These are phyloP conservation scores for Drosophila formosana DNA, from an alignment of 2,888 invertebrate genomes.

Conservation along the genomic window DNA sequence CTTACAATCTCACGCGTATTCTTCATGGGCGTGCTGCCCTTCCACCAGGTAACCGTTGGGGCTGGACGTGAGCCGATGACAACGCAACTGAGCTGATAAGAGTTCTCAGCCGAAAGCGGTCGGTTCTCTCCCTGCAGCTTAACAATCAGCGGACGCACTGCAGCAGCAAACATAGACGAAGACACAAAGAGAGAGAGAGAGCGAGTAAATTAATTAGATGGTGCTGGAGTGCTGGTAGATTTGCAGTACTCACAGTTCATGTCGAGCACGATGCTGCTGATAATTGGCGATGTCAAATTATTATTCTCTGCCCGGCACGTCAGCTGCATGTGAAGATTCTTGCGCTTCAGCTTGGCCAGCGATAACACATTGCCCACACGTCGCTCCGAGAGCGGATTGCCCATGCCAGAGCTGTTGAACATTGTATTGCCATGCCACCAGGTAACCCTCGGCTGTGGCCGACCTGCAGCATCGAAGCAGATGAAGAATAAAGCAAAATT, in stretches of 20 bases:
- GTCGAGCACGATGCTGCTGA: slow-evolving; percentile 89
- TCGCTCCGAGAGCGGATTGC: slow-evolving; percentile 87
- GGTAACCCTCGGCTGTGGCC: slow-evolving; percentile 88
- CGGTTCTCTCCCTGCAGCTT: slow-evolving; percentile 89
- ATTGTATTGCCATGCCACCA: slow-evolving; percentile 89
- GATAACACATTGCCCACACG: slow-evolving; percentile 88
- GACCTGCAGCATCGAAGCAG: slow-evolving; percentile 85
- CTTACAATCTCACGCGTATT: slow-evolving; percentile 89
- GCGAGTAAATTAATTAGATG: slow-evolving; percentile 63
- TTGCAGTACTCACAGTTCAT: slow-evolving; percentile 88
- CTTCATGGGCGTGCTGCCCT: slow-evolving; percentile 89
- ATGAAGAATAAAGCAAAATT: slow-evolving; percentile 59
- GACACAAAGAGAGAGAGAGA: slow-evolving; percentile 34
- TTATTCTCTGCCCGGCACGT: slow-evolving; percentile 91
- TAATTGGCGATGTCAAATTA: slow-evolving; percentile 88
- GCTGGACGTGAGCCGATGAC: slow-evolving; percentile 91
- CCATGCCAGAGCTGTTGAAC: slow-evolving; percentile 87
- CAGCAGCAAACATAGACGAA: slow-evolving; percentile 67
- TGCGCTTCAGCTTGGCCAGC: slow-evolving; percentile 87
- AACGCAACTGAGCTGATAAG: slow-evolving; percentile 90
- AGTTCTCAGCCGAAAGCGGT: slow-evolving; percentile 89
- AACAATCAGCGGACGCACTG: slow-evolving; percentile 91
- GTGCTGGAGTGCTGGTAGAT: slow-evolving; percentile 11
- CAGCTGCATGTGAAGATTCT: slow-evolving; percentile 88
- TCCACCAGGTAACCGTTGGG: slow-evolving; percentile 93